Evolutionary conservation across 1,140 invertebrate genomes (phyloP).

Genomic region (Doryteuthis pealeii): DNA sequence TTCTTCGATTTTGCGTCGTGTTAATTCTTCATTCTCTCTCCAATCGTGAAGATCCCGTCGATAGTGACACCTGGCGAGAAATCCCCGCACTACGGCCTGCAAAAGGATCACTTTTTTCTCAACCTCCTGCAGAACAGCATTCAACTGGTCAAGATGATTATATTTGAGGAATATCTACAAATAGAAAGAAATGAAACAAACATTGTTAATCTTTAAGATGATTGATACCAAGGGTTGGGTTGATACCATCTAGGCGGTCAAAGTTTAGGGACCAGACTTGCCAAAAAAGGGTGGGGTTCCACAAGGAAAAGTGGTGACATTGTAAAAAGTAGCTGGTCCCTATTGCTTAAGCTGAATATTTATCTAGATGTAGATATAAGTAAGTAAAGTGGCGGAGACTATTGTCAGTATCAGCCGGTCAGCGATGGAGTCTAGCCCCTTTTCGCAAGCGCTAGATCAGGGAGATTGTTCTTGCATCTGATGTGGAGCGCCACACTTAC

Average conservation of each 20-base stretch:
- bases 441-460: too few species aligned
- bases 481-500: too few species aligned
- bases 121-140: conserved; percentile 17
- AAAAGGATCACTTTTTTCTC: conserved; percentile 24
- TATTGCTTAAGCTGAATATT: too few species aligned
- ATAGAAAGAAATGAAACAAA: not conserved
- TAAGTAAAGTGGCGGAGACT: too few species aligned
- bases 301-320: too few species aligned
- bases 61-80: conserved; percentile 23
- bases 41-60: not conserved
- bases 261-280: not conserved
- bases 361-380: too few species aligned
- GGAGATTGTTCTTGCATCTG: too few species aligned
- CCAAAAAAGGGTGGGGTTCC: too few species aligned
- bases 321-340: too few species aligned
- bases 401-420: too few species aligned
- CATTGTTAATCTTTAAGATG: not conserved
- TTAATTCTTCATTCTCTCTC: conserved; percentile 15
- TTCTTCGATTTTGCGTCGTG: conserved; percentile 19
- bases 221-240: not conserved
- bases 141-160: conserved; percentile 25
- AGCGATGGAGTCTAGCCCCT: too few species aligned
- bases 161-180: conserved; percentile 33
- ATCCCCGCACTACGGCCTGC: conserved; percentile 30
- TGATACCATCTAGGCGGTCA: too few species aligned